Base-by-base conservation (phyloP, 2,888 invertebrate genomes). In the Nomada fabriciana region DNA sequence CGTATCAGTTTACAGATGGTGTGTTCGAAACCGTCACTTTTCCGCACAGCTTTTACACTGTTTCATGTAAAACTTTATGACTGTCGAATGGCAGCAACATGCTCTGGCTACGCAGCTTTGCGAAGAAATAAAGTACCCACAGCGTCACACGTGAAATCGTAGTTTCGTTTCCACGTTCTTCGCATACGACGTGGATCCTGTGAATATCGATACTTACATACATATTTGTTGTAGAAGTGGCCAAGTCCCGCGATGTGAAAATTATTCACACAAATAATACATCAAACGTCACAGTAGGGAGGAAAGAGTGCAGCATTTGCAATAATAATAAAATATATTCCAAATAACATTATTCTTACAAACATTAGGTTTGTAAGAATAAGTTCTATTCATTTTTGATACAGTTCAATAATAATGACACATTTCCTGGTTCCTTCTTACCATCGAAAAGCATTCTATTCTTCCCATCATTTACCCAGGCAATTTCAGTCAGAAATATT, bases 51-150 rank as follows among this genome's bases (percentile, higher is more conserved):
- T 20, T 43, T 59, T 59, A 59, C 29, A 47, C 25, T 43, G 47
- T 47, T 59, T 47, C 59, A 29, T 59, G 69, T 70, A 47, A 47
- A 70, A 70, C 69, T 70, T 70, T 70, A 70, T 36, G 47, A 43
- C 59, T n/a, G 69, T 60, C 59, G 69, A 70, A 70, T 70, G 47
- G 59, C 69, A 59, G 59, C 69, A 29, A 57, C 36, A 70, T 70
- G 59, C 59, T 29, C 69, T 18, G 57, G 57, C 68, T 43, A 69
- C 57, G 36, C 36, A 69, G 43, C 18, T n/a, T 15, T 36, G 42
- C 42, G 55, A 29, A 59, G 69, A 15, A 59, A 70, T 70, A 60
- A 70, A 70, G 29, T 59, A 70, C 57, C 47, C 47, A 50, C 69
- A 70, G n/a, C 25, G 69, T 70, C 59, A 59, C 59, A 50, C 59